Base-by-base conservation (phyloP, 2,888 invertebrate genomes). In the Orthonevra nobilis region DNA sequence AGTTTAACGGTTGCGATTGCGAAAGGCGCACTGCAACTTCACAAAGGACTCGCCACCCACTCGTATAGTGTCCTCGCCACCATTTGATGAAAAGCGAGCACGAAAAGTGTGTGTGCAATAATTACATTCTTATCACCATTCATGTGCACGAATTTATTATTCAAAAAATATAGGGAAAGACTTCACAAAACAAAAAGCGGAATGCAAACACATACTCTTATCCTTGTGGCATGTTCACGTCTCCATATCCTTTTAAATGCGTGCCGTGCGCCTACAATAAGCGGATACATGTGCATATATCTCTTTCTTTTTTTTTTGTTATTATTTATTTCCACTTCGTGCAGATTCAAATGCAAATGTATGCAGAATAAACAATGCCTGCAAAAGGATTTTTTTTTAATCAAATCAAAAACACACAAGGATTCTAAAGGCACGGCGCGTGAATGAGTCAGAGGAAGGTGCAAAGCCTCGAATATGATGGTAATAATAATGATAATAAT, bases 71-170 rank as follows among this genome's bases (percentile, higher is more conserved):
- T 26, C n/a, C 10, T 3, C 9, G 9, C 34, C 20, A 20, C 5
- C 42, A 32, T 34, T 2, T 23, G 12, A 26, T 14, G 14, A 2
- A 12, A 19, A 20, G 12, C 20, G 10, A 42, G 12, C 12, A 42
- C 17, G 58, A 44, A 10, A 14, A 20, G 28, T 32, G 42, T 32
- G 70, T 48, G 48, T 50, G 46, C 64, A 66, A 60, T 72, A 72
- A 79, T 79, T 77, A 72, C 60, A 64, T 79, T 38, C 64, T 79
- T 72, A 72, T 79, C 72, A 54, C 60, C 34, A 60, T 72, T 60
- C 72, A 66, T 79, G 77, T 63, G 38, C 28, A 56, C 56, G 38
- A 58, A 72, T 66, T n/a, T 32, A 68, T 42, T 60, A 38, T 52
- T 23, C 42, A 40, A 38, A 19, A 5, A 34, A 23, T 7, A 40